phyloP scores from a whole-genome alignment of 2,113 vertebrate genomes.

The Xiphophorus hellerii region DNA sequence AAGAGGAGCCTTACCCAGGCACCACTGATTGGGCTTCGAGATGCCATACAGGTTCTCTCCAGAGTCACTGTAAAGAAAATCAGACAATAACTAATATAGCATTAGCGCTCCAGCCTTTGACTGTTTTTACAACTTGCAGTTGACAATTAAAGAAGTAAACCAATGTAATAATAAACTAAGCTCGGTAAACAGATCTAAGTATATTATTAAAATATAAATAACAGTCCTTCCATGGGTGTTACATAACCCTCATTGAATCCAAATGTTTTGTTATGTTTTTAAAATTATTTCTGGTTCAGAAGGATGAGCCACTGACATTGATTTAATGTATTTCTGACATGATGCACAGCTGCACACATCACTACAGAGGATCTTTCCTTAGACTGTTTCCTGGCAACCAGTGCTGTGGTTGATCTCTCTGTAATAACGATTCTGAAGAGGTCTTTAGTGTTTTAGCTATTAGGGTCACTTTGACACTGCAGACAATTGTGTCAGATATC shows the following conservation, averaged over 20 bases:
- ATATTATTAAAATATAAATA: background rate
- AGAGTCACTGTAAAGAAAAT: background rate
- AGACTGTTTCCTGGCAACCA: conserved; percentile 4
- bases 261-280: background rate
- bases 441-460: background rate
- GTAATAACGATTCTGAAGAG: background rate
- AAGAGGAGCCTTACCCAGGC: too few relatives aligned
- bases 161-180: background rate
- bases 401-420: background rate
- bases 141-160: background rate
- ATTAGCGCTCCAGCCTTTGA: background rate
- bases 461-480: background rate
- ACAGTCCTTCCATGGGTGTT: background rate
- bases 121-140: background rate
- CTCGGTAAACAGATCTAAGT: background rate
- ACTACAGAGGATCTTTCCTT: background rate
- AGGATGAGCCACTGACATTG: background rate
- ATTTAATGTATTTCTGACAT: background rate
- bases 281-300: background rate
- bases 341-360: background rate
- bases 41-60: background rate
- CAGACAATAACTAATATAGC: too few relatives aligned
- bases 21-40: background rate
- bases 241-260: background rate
- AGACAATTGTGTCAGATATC: background rate